Conservation (phyloP, 1,140 invertebrate genomes). For the Meloidogyne exigua region DNA sequence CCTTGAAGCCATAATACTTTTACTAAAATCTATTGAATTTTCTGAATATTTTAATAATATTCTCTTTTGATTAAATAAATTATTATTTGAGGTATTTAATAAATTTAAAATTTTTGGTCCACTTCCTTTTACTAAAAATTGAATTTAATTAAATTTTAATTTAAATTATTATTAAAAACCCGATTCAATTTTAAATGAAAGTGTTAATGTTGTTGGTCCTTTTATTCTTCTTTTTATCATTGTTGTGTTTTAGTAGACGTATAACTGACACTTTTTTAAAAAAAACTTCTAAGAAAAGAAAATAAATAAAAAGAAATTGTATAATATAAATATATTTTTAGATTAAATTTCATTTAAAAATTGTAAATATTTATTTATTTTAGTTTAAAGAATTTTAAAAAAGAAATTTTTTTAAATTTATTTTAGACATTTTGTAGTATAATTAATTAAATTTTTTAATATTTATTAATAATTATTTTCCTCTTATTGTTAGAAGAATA, state of each 20-base stretch:
- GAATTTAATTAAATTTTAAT: not conserved
- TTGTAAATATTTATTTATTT: not conserved
- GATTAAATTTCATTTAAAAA: slow-evolving; percentile 11
- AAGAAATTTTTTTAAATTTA: not conserved
- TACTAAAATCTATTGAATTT: not conserved
- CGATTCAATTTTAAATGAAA: not conserved
- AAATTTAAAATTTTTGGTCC: not conserved
- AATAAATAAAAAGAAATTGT: not conserved
- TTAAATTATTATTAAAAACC: not conserved
- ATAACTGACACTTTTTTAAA: not conserved
- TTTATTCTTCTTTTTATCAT: slow-evolving; percentile 5
- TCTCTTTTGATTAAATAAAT: not conserved
- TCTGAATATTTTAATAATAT: not conserved
- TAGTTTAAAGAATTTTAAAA: not conserved
- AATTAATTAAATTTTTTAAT: no score
- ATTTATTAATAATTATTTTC: no score
- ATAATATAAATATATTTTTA: not conserved
- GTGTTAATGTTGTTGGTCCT: slow-evolving; percentile 2
- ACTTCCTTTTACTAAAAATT: not conserved
- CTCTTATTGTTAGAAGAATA: no score
- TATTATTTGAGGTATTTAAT: not conserved
- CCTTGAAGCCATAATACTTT: slow-evolving; percentile 2
- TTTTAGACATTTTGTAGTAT: no score
- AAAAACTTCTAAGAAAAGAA: not conserved
- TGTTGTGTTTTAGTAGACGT: not conserved